Base-by-base conservation (phyloP, 2,888 invertebrate species). In the Graphium colonna region DNA sequence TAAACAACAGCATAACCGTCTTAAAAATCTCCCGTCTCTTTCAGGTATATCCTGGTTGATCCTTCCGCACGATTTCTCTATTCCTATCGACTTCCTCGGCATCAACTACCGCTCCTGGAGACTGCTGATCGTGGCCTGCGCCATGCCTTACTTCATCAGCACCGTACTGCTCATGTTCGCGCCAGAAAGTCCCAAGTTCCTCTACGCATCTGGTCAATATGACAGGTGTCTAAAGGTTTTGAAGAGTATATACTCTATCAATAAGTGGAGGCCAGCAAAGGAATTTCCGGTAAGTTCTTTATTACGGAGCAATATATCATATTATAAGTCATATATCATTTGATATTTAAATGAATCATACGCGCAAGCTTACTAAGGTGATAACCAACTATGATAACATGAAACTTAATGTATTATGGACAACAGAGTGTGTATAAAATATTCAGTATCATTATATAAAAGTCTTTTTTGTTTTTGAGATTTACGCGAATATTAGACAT, bases 141-240 rank as follows among this genome's bases (percentile, higher is more conserved):
- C 93, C 0, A 33, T 94, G 1, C 93, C 96, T 0, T 92, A 93
- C 63, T 67, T 94, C 0, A 45, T 94, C 0, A 91, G 92, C 0
- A 90, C 93, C 0, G 36, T 92, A 0, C 85, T 92, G 10, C 77
- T 94, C 10, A 69, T 89, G 5, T 83, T 87, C 41, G 89, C 93
- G 10, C 95, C 96, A 0, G 96, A 96, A 71, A 96, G 95, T 58
- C 96, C 96, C 0, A 95, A 95, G 76, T 96, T 93, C 73, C 80
- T 93, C 39, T 87, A 93, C 36, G 91, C 93, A 0, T 92, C 91
- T 49, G 93, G 94, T 0, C 79, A 89, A 51, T 76, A 88, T 0
- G 89, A 91, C 0, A 88, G 90, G 39, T 93, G 95, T 0, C 69
- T 95, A 44, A 67, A 73, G 1, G 79, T 86, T 0, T 70, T 88